Evolutionary conservation across 2,888 invertebrate genomes (phyloP).

Genomic region (Helicoverpa assulta): DNA sequence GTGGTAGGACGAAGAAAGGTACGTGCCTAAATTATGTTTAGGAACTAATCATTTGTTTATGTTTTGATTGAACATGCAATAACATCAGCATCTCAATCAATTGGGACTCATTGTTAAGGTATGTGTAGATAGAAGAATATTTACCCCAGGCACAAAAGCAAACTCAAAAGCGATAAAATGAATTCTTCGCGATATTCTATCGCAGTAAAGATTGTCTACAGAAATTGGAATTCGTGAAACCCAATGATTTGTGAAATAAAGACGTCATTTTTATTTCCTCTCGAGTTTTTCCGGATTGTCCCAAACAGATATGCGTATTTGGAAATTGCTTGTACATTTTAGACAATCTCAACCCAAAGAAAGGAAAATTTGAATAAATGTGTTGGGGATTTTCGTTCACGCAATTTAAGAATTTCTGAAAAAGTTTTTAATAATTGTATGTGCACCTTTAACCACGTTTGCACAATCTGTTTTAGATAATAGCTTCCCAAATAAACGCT

Average conservation of each 20-base stretch:
- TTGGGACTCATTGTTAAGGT: no score
- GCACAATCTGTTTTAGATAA: slow-evolving; percentile 7
- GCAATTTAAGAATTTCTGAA: background rate
- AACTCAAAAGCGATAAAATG: slow-evolving; percentile 15
- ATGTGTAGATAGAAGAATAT: background rate
- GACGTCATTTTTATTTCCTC: slow-evolving; percentile 36
- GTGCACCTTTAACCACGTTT: background rate
- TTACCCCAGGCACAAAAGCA: background rate
- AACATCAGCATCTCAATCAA: no score
- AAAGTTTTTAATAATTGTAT: background rate
- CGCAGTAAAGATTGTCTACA: slow-evolving; percentile 20
- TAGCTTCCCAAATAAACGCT: slow-evolving; percentile 7
- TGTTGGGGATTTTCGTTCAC: background rate
- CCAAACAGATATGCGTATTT: slow-evolving; percentile 19
- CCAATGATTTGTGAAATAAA: slow-evolving; percentile 52
- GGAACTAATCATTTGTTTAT: background rate
- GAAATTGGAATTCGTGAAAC: slow-evolving; percentile 39
- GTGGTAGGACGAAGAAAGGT: background rate
- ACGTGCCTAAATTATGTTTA: background rate
- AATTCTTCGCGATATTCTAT: slow-evolving; percentile 7
- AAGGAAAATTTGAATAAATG: slow-evolving; percentile 9
- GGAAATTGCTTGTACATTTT: slow-evolving; percentile 30
- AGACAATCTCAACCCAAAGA: background rate
- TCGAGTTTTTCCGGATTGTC: slow-evolving; percentile 24
- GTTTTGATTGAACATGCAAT: background rate